Percentiles rank a stretch among this genome's conserved stretches.
Evolutionary conservation across 1,140 invertebrate species (phyloP).

Genomic region (Tribolium castaneum): DNA sequence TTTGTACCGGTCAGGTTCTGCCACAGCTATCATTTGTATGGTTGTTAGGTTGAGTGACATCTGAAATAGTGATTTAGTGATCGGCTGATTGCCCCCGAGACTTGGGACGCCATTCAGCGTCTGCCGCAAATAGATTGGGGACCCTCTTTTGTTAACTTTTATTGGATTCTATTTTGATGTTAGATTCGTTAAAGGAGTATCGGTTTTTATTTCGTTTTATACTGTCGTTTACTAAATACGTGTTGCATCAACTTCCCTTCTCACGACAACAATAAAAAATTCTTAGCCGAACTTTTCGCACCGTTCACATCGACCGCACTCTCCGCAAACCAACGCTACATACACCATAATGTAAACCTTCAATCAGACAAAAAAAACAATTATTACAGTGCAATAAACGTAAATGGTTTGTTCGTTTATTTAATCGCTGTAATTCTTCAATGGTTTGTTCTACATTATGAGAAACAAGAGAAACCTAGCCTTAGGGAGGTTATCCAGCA

Average conservation of each 20-base stretch:
- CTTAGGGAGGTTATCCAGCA: slow-evolving; percentile 23
- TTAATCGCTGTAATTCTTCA: slow-evolving; percentile 16
- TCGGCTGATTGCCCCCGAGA: slow-evolving; percentile 46
- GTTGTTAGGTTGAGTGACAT: slow-evolving; percentile 46
- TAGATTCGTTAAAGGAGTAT: slow-evolving; percentile 45
- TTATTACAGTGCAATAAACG: slow-evolving; percentile 5
- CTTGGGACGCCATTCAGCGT: slow-evolving; percentile 45
- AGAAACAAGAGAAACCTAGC: slow-evolving; percentile 35
- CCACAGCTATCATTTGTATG: slow-evolving; percentile 44
- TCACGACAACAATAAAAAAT: slow-evolving; percentile 31
- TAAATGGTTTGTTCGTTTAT: slow-evolving; percentile 15
- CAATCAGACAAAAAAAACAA: slow-evolving; percentile 9
- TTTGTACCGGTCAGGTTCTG: slow-evolving; percentile 29
- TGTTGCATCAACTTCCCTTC: slow-evolving; percentile 33
- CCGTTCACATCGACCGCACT: slow-evolving; percentile 7
- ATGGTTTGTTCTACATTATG: slow-evolving; percentile 12
- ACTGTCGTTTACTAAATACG: slow-evolving; percentile 39
- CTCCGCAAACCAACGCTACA: background rate
- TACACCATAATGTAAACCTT: background rate
- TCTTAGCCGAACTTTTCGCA: slow-evolving; percentile 9
- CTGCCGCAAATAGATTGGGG: slow-evolving; percentile 47
- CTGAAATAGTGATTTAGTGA: slow-evolving; percentile 48
- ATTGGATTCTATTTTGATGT: slow-evolving; percentile 49
- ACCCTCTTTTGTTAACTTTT: slow-evolving; percentile 48
- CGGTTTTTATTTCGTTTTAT: slow-evolving; percentile 46